Evolutionary conservation across 2,113 vertebrate species (phyloP), one percentile per base, ranked within the genome.

Genomic region (Platichthys stellatus): DNA sequence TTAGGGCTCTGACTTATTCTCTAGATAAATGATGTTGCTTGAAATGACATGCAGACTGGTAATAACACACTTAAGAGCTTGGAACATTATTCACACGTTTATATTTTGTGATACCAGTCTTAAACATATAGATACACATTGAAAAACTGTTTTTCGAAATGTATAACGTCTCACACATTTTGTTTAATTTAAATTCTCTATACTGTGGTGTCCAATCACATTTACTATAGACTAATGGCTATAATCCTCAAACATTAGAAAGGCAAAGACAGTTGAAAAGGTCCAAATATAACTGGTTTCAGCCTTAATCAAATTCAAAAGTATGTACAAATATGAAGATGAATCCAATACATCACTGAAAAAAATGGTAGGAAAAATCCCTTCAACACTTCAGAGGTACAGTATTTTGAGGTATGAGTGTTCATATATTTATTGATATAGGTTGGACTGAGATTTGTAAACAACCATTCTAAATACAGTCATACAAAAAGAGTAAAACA

Each of bases 331-430:
- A 71, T 49, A 59, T 68, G 1, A 78, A 63, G 14, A 69, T 31
- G 72, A 76, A 21, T 71, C 23, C 49, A 71, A 68, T 63, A 61
- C 35, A 72, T 59, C n/a, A 80, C 57, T 63, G 61, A 77, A 71
- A 28, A 83, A 82, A 74, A 86, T 65, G 63, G 38, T 63, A 81
- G 66, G 64, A 80, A 58, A 74, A 54, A 69, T 81, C 67, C 80
- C 88, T 88, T 90, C 62, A 81, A 74, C 72, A 82, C 60, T 84
- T 87, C 57, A 81, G 86, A 92, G 89, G 90, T 92, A 88, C 88
- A 80, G 88, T 72, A 89, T 84, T 72, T 73, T 85, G 92, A 93
- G 92, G 92, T 93, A 89, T 75, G 72, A 88, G 78, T 81, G 78
- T 85, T 89, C 63, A 75, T 74, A 81, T 62, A 78, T 89, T 83